Percentiles rank a stretch among this genome's conserved stretches.
Evolutionary conservation across 2,888 invertebrate genomes (phyloP).

Genomic region (Chelonus formosanus): DNA sequence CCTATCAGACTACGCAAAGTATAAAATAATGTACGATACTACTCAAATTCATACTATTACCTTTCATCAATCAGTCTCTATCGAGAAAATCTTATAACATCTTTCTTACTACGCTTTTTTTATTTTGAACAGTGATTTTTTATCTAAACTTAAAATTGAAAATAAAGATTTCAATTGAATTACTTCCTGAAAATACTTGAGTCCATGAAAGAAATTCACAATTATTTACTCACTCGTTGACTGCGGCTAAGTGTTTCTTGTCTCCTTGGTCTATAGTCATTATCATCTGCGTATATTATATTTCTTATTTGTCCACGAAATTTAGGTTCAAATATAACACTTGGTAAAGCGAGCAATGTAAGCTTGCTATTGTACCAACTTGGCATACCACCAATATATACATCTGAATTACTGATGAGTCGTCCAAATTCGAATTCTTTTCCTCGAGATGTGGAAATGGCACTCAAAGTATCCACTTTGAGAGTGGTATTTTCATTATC

Average conservation of each 20-base stretch:
- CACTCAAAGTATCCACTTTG: constrained; percentile 84
- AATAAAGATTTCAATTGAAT: no score
- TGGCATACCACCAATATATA: constrained; percentile 97
- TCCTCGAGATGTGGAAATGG: constrained; percentile 82
- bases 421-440: constrained; percentile 91
- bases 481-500: constrained; percentile 85
- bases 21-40: no score
- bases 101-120: no score
- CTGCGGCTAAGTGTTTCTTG: constrained; percentile 89
- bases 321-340: constrained; percentile 91
- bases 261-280: constrained; percentile 78
- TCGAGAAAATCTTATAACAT: no score
- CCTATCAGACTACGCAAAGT: no score
- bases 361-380: constrained; percentile 89
- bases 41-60: no score
- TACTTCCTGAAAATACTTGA: no score
- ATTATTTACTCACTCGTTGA: constrained; percentile 71
- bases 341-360: constrained; percentile 84
- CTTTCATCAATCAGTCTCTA: no score
- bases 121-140: no score
- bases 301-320: constrained; percentile 92
- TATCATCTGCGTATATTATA: constrained; percentile 87
- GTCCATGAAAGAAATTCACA: no score
- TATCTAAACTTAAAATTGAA: no score
- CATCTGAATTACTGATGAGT: constrained; percentile 87